Conservation (phyloP, 2,797 vertebrate genomes). For the Atherinosoma microstoma region DNA sequence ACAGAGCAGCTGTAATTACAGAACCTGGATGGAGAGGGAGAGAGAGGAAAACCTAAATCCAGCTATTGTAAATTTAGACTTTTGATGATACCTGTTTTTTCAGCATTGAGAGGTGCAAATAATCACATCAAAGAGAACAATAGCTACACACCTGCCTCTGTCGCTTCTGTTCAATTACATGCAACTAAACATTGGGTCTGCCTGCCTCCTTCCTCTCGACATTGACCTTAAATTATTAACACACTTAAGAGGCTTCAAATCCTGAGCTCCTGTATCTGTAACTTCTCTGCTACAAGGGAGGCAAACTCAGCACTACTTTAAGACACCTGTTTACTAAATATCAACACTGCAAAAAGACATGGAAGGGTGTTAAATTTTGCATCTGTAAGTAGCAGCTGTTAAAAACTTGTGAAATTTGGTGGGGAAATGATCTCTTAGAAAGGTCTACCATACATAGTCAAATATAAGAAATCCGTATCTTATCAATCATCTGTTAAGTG, state of each 20-base stretch:
- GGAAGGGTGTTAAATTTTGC: background rate
- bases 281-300: constrained; percentile 39
- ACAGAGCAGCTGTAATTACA: constrained; percentile 87
- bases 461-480: background rate
- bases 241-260: constrained; percentile 45
- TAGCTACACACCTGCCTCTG: constrained; percentile 81
- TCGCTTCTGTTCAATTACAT: constrained; percentile 78
- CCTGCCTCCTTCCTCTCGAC: constrained; percentile 32
- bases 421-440: background rate
- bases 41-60: constrained; percentile 77
- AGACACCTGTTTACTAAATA: constrained; percentile 14
- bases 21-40: constrained; percentile 72
- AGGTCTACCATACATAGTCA: background rate
- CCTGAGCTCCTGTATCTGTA: constrained; percentile 48
- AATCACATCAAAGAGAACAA: constrained; percentile 88
- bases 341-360: background rate
- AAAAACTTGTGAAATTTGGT: background rate
- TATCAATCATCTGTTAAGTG: constrained; percentile 49
- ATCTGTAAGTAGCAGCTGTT: background rate
- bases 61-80: constrained; percentile 80
- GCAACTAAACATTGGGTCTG: constrained; percentile 71
- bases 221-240: constrained; percentile 59
- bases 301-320: constrained; percentile 13
- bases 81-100: constrained; percentile 84
- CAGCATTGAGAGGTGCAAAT: constrained; percentile 84